Evolutionary conservation across 23 tunicate genomes (phyloP), one percentile per base, ranked within the genome.

Genomic region (Halocynthia aurantium): DNA sequence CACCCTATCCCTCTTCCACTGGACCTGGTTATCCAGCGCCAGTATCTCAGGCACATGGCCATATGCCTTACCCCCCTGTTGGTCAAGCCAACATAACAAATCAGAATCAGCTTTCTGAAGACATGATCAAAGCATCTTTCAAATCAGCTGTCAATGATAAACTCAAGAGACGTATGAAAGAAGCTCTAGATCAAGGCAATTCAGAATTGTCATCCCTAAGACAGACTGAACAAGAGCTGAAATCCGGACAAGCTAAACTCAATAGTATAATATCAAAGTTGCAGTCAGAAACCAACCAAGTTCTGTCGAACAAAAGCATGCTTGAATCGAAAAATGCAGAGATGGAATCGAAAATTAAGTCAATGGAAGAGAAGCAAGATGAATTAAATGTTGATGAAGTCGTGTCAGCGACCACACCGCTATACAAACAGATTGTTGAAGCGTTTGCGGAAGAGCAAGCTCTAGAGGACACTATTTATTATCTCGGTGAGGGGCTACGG

Each of bases 371-470:
- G 49, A 74, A 80, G 13, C 98, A 92, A 63, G 98, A 88, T 68
- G 70, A 88, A 13, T 72, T 94, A 9, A 84, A 88, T 52, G 85
- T 80, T 5, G 99, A 94, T 73, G 99, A 94, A 12, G 82, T 82
- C 60, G 94, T 94, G 10, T 84, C 78, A 82, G 86, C 99, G 0
- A 77, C 95, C 8, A 89, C 95, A 22, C 99, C 99, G 44, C 82
- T 94, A 7, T 89, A 94, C 81, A 84, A 84, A 52, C 99, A 94
- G 62, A 83, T 94, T 6, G 84, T 94, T 40, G 50, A 78, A 22
- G 77, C 91, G 10, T 88, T 81, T 71, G 91, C 95, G 7, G 88
- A 94, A 62, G 99, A 94, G 52, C 99, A 94, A 69, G 96, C 87
- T 6, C 72, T 94, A 6, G 99, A 94, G 69, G 99, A 94, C 57